These are phyloP conservation scores for Zaprionus ornatus DNA, from an alignment of 1,140 invertebrate genomes.

Conservation along the genomic window DNA sequence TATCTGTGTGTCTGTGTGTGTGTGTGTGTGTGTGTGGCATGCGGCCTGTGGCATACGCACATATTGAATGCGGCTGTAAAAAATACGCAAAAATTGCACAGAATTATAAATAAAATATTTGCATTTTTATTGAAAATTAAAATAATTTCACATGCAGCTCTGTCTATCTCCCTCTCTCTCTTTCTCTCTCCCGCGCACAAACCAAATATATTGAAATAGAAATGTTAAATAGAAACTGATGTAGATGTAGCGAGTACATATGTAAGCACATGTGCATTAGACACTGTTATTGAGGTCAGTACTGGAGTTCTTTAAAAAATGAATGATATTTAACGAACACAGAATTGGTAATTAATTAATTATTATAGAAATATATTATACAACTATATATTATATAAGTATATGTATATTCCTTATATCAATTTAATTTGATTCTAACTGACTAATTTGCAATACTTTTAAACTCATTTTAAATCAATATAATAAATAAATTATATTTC, in stretches of 20 bases:
- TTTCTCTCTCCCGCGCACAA: not conserved
- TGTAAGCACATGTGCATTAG: not conserved
- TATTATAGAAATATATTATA: no score
- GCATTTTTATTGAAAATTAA: conserved; percentile 58
- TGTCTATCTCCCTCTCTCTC: not conserved
- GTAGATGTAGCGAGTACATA: conserved; percentile 1
- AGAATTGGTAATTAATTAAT: not conserved
- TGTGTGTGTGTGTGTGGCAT: conserved; percentile 4
- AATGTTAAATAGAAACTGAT: conserved; percentile 33
- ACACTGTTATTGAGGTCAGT: not conserved
- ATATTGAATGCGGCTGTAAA: conserved; percentile 23
- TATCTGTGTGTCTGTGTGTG: not conserved
- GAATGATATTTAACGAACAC: not conserved
- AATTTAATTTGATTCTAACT: no score
- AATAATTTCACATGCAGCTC: conserved; percentile 39
- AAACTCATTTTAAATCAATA: not conserved
- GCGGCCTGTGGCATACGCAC: conserved; percentile 9
- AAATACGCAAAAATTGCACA: conserved; percentile 13
- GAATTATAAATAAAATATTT: conserved; percentile 53
- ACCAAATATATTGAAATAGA: conserved; percentile 6
- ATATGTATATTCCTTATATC: no score
- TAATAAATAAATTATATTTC: not conserved
- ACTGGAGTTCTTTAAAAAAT: not conserved
- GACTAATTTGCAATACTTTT: not conserved
- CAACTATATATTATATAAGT: no score